These are phyloP conservation scores for human DNA, from an alignment of 2,113 vertebrate species.

Conservation along the genomic window DNA sequence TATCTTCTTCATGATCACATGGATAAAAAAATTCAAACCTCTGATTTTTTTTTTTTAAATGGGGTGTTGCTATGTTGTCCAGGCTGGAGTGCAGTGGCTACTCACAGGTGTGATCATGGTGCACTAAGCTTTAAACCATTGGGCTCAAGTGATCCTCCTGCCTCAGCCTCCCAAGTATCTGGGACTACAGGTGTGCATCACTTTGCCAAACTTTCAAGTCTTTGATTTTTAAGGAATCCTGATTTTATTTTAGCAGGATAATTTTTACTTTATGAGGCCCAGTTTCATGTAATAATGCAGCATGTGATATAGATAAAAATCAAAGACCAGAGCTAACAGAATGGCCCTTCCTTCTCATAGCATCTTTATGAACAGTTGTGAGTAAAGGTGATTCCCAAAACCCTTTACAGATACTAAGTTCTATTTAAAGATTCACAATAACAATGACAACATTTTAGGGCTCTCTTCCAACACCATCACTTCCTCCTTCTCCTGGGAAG, in stretches of 20 bases:
- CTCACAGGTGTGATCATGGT: no score
- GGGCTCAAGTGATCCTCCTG: no score
- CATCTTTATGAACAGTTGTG: background rate
- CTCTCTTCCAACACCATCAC: background rate
- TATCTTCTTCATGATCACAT: background rate
- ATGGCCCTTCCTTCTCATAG: background rate
- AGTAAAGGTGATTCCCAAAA: background rate
- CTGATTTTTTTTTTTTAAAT: no score
- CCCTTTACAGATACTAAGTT: background rate
- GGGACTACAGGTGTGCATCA: no score
- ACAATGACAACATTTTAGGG: background rate
- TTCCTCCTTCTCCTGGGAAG: conserved; percentile 44
- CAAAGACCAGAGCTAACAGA: background rate
- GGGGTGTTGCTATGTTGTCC: no score
- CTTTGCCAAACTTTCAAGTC: background rate
- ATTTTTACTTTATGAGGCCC: background rate
- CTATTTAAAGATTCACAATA: conserved; percentile 31
- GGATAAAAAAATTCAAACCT: background rate
- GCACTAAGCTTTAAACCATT: no score
- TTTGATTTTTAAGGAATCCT: background rate
- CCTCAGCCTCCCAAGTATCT: no score
- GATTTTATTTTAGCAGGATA: background rate
- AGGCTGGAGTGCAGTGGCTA: no score
- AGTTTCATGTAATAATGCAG: background rate
- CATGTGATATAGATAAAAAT: background rate